These are phyloP conservation scores for Pyrrhosoma nymphula DNA, from an alignment of 2,888 invertebrate genomes.

Conservation along the genomic window DNA sequence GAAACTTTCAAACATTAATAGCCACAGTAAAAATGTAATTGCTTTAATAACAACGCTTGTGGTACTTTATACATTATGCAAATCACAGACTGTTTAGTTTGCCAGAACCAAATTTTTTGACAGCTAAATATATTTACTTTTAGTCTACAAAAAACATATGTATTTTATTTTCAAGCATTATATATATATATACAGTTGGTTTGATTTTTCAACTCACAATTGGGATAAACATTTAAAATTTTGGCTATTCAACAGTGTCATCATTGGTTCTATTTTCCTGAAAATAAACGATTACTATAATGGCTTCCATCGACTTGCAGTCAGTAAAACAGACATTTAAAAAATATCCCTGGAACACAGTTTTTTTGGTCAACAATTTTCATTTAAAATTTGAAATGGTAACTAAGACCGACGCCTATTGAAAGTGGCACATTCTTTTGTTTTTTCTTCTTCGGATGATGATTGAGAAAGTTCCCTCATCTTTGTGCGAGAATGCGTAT, in stretches of 20 bases:
- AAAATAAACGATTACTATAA: neutral
- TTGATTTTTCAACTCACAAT: neutral
- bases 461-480: neutral
- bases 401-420: conserved; percentile 43
- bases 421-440: neutral
- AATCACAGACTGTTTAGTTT: conserved; percentile 63
- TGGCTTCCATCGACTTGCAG: neutral
- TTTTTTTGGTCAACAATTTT: conserved; percentile 56
- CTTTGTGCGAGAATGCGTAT: neutral
- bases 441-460: neutral
- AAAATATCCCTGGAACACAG: conserved; percentile 43
- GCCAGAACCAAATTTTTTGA: conserved; percentile 56
- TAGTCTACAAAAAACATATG: conserved; percentile 35
- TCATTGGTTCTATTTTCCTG: neutral
- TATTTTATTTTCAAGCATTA: neutral
- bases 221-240: neutral
- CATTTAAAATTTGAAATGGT: conserved; percentile 43
- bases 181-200: neutral
- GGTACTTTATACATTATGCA: conserved; percentile 61
- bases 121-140: conserved; percentile 31
- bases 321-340: neutral
- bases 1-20: neutral
- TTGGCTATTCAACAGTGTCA: conserved; percentile 4
- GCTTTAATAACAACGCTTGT: conserved; percentile 64
- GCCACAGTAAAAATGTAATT: conserved; percentile 30